Evolutionary conservation across 2,113 vertebrate genomes (phyloP).

Genomic region (Taurulus bubalis): DNA sequence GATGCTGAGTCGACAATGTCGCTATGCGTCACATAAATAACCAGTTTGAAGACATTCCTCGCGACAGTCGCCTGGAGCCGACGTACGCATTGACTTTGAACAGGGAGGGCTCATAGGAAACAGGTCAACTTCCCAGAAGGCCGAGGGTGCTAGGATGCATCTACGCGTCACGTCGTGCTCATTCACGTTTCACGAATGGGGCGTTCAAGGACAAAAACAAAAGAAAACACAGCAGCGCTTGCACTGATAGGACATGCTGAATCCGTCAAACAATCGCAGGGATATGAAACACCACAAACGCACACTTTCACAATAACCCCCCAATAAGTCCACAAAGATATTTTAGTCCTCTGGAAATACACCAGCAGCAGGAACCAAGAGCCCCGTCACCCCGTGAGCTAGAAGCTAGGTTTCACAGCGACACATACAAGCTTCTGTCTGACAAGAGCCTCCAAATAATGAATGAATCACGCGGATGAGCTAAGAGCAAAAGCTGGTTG

Average conservation of each 20-base stretch:
- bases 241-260: not conserved
- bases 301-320: not conserved
- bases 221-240: not conserved
- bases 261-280: not conserved
- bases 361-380: slow-evolving; percentile 35
- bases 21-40: not conserved
- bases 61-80: not conserved
- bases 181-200: not conserved
- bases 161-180: not conserved
- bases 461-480: slow-evolving; percentile 43
- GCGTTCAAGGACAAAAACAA: no score
- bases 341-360: slow-evolving; percentile 15
- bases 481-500: slow-evolving; percentile 39
- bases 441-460: slow-evolving; percentile 50
- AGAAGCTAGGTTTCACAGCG: slow-evolving; percentile 28
- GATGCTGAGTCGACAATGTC: slow-evolving; percentile 7
- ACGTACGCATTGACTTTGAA: not conserved
- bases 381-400: slow-evolving; percentile 21
- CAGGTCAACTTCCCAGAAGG: not conserved
- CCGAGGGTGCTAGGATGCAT: not conserved
- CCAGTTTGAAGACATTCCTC: not conserved
- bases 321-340: not conserved
- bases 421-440: slow-evolving; percentile 50
- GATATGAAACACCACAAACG: not conserved
- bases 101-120: not conserved